These are phyloP conservation scores for Lates japonicus DNA, from an alignment of 2,797 vertebrate genomes.

Conservation along the genomic window DNA sequence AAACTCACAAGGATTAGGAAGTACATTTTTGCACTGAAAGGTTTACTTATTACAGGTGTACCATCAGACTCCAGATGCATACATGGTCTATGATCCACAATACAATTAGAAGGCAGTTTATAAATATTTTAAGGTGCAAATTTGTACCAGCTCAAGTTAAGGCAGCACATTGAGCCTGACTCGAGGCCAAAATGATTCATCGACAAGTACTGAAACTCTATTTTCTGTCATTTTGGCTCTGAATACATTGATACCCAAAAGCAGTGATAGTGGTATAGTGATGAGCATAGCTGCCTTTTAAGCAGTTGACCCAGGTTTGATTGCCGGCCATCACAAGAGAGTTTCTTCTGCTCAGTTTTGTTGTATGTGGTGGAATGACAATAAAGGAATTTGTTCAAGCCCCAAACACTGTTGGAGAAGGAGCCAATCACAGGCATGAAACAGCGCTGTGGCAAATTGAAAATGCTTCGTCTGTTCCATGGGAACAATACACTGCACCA, in stretches of 20 bases:
- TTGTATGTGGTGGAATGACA: no score
- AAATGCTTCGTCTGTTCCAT: no score
- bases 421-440: neutral
- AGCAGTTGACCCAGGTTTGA: no score
- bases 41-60: conserved; percentile 18
- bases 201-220: neutral
- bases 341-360: no score
- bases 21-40: neutral
- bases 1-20: neutral
- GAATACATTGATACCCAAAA: neutral
- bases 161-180: neutral
- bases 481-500: no score
- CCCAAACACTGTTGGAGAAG: neutral
- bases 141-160: neutral
- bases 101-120: neutral
- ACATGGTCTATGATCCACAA: neutral
- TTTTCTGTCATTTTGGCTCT: neutral
- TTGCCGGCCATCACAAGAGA: no score
- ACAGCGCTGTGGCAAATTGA: no score
- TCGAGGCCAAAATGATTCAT: neutral
- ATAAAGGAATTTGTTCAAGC: neutral
- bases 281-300: no score
- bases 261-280: neutral
- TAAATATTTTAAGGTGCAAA: neutral
- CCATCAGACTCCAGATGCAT: neutral